Evolutionary conservation across 1,140 invertebrate genomes (phyloP).

Genomic region (Pararge aegeria): DNA sequence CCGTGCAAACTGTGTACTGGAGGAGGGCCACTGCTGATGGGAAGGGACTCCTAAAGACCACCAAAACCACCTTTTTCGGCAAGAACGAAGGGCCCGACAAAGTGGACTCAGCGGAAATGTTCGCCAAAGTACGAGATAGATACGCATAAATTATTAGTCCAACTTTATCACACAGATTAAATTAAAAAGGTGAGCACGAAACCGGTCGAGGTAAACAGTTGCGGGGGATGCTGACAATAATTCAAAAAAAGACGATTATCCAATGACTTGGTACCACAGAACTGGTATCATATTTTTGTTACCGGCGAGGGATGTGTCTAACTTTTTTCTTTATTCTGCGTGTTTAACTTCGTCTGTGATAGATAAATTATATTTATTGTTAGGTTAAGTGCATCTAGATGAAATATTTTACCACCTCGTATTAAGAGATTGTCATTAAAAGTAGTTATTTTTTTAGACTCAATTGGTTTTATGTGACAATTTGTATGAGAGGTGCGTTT

Average conservation of each 20-base stretch:
- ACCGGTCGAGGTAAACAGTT: too few species aligned
- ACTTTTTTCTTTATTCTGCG: background rate
- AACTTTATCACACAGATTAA: background rate
- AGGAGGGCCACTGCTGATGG: slow-evolving; percentile 75
- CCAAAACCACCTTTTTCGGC: slow-evolving; percentile 82
- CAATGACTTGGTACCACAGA: too few species aligned
- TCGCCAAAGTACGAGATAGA: slow-evolving; percentile 65
- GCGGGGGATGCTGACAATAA: too few species aligned
- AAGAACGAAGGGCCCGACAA: slow-evolving; percentile 76
- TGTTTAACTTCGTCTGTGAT: slow-evolving; percentile 46
- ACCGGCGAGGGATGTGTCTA: background rate
- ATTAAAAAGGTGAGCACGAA: background rate
- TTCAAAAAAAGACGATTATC: too few species aligned
- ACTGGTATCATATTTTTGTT: background rate
- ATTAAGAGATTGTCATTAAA: background rate
- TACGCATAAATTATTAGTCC: slow-evolving; percentile 44
- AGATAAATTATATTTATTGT: slow-evolving; percentile 26
- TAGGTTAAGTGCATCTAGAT: slow-evolving; percentile 12
- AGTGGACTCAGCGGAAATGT: slow-evolving; percentile 68
- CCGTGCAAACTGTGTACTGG: slow-evolving; percentile 87
- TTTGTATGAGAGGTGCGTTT: background rate
- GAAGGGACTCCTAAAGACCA: slow-evolving; percentile 81
- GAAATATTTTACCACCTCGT: background rate
- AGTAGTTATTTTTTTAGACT: background rate
- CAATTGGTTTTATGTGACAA: background rate